Percentiles rank a stretch among this genome's conserved stretches.
phyloP scores from a whole-genome alignment of 1,140 invertebrate species.

The Drosophila setifemur region DNA sequence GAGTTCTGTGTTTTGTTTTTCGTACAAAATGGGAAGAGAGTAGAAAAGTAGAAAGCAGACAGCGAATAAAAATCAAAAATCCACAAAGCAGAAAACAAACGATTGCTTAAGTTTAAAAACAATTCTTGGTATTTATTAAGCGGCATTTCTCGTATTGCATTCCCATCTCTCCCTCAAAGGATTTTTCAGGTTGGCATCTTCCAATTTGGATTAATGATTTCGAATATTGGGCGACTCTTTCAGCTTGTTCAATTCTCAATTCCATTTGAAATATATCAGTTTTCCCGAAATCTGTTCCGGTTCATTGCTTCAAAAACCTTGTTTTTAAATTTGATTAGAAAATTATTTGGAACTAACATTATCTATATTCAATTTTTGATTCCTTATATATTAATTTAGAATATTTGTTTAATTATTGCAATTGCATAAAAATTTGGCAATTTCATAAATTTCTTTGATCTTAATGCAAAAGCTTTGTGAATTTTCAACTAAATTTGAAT shows the following conservation, averaged over 20 bases:
- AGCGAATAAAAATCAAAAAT: constrained; percentile 39
- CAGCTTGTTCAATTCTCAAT: no score
- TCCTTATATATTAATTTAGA: no score
- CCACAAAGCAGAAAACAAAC: constrained; percentile 18
- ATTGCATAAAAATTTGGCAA: no score
- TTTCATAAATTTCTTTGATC: no score
- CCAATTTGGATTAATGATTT: not conserved
- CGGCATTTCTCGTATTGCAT: not conserved
- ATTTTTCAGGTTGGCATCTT: not conserved
- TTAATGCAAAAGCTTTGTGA: no score
- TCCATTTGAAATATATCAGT: no score
- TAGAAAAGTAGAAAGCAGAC: constrained; percentile 12
- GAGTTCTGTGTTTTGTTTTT: constrained; percentile 88
- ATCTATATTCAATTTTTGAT: no score
- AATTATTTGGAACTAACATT: not conserved
- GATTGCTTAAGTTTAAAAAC: constrained; percentile 4
- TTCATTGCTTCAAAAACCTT: not conserved
- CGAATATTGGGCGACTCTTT: not conserved
- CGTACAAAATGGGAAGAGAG: constrained; percentile 17
- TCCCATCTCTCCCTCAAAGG: not conserved
- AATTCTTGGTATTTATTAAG: constrained; percentile 19
- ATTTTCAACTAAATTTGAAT: no score
- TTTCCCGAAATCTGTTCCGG: no score
- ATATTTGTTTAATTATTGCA: no score
- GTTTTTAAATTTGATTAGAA: not conserved